Evolutionary conservation across 1,140 invertebrate species (phyloP).

Genomic region (Trinorchestia longiramus): DNA sequence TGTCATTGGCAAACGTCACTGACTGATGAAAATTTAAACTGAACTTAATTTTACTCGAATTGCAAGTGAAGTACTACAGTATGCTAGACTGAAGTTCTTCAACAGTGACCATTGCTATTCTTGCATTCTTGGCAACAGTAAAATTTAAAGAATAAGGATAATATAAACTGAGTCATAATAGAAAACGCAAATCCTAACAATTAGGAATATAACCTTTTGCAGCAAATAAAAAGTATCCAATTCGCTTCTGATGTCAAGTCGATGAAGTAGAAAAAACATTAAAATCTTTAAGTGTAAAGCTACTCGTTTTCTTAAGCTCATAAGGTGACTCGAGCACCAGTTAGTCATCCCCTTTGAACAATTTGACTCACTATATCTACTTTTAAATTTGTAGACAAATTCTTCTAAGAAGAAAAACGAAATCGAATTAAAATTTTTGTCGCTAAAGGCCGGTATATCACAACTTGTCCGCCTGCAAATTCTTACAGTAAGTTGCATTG

Average conservation of each 20-base stretch:
- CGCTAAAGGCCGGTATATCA: too few relatives aligned
- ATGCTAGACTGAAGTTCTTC: not conserved
- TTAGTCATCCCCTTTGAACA: too few relatives aligned
- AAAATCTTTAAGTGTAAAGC: too few relatives aligned
- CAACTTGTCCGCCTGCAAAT: too few relatives aligned
- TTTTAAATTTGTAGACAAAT: too few relatives aligned
- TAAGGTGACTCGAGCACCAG: too few relatives aligned
- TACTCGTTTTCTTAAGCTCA: too few relatives aligned
- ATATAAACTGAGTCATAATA: not conserved
- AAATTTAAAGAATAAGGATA: not conserved
- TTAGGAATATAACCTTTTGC: not conserved
- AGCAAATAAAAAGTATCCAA: not conserved
- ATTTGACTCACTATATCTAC: too few relatives aligned
- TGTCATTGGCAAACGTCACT: slow-evolving; percentile 68
- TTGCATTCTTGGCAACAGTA: not conserved
- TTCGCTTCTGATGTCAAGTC: not conserved
- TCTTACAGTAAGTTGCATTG: too few relatives aligned
- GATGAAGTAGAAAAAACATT: not conserved
- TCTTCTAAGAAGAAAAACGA: too few relatives aligned
- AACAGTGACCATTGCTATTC: not conserved
- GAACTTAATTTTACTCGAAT: not conserved
- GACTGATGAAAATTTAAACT: not conserved
- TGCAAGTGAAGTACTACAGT: not conserved
- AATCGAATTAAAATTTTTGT: too few relatives aligned
- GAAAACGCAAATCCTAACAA: not conserved